Evolutionary conservation across 2,797 vertebrate species (phyloP).

Genomic region (Pipistrellus kuhlii): DNA sequence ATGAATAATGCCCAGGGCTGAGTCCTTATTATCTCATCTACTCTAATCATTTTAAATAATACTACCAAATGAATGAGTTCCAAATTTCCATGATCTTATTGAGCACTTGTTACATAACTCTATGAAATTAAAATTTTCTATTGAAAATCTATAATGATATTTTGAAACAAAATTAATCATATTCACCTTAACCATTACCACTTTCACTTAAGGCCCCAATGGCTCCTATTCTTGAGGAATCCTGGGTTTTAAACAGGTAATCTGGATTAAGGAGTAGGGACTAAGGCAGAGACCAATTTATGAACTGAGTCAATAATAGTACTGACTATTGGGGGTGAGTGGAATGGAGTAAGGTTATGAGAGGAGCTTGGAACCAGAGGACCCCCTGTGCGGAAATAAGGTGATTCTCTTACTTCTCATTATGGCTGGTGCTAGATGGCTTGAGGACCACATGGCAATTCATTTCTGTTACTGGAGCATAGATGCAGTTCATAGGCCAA

Average conservation of each 20-base stretch:
- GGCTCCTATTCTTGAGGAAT: background rate
- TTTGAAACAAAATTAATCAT: conserved; percentile 42
- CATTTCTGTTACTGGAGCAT: background rate
- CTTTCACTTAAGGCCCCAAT: background rate
- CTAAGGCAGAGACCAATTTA: background rate
- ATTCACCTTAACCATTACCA: background rate
- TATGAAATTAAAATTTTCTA: background rate
- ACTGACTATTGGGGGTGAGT: background rate
- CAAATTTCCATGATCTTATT: background rate
- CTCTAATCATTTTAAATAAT: background rate
- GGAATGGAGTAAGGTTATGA: background rate
- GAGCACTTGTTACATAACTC: background rate
- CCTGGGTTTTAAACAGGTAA: background rate
- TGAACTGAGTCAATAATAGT: background rate
- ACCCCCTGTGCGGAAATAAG: background rate
- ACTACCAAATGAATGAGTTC: background rate
- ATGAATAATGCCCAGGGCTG: background rate
- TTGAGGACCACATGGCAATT: background rate
- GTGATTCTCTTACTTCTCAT: background rate
- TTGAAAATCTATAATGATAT: background rate
- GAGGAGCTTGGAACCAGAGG: background rate
- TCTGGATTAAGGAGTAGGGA: background rate
- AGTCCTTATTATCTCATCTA: background rate
- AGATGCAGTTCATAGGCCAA: background rate
- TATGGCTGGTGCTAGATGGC: background rate